Base-by-base conservation (phyloP, 2,797 vertebrate species). In the Peromyscus attwateri region DNA sequence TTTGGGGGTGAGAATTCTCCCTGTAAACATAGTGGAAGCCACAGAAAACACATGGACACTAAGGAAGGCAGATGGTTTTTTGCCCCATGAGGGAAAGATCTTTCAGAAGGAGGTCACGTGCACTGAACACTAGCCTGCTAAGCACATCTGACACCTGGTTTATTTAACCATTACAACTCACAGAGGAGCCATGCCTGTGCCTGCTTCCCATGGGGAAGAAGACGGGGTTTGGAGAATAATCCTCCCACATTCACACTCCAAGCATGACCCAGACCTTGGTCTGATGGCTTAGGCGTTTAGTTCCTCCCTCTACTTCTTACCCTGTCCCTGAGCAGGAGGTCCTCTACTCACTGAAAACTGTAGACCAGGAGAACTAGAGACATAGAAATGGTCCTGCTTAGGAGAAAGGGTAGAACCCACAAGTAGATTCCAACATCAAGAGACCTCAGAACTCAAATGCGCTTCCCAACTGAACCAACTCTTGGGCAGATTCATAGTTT, bases 101-200 rank as follows among this genome's bases (percentile, higher is more conserved):
- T 49, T 27, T 9, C 9, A 3, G 23, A 60, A 1, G 29, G 31
- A 75, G 23, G 27, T 3, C 57, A 14, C 0, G 0, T 6, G 2
- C 49, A 34, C 2, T 19, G 27, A 66, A 60, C 11, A 6, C 8
- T 55, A 21, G n/a, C 60, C 68, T 64, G 17, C 60, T 2, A 37
- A 62, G 37, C n/a, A 31, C 7, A 40, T 71, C 25, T 46, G 64
- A 60, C 1, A 46, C 43, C 3, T 11, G 64, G 46, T 68, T 17
- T 87, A 1, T 46, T 19, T 66, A 40, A 60, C 27, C 27, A 89
- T 46, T 55, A 23, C 73, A 75, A 6, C 73, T 87, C 60, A 16
- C 17, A 3, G 23, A 43, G 52, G 34, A 49, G 1, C 25, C 52
- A 40, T 0, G 2, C 21, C 75, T n/a, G 29, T 0, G 34, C 40